Percentiles rank a stretch among this genome's conserved stretches.
These are phyloP conservation scores for Eumacrocentrus americanus DNA, from an alignment of 2,888 invertebrate species.

Conservation along the genomic window DNA sequence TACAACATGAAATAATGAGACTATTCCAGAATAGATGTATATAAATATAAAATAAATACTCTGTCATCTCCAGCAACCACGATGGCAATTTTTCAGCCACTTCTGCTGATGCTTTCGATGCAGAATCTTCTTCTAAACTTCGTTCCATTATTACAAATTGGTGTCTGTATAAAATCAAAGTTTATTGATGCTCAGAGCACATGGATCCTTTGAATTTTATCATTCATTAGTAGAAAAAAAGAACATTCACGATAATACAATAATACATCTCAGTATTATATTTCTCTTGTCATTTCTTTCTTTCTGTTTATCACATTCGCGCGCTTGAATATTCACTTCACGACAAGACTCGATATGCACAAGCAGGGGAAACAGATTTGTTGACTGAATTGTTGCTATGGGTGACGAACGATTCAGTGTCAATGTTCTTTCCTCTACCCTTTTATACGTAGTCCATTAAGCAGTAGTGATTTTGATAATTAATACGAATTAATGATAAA, in stretches of 20 bases:
- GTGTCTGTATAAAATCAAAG: not conserved
- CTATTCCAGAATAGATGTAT: not conserved
- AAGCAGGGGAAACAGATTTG: slow-evolving; percentile 9
- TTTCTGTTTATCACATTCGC: slow-evolving; percentile 14
- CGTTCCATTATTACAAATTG: slow-evolving; percentile 8
- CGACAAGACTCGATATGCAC: not conserved
- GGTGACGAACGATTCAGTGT: not conserved
- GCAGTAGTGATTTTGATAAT: too few species aligned
- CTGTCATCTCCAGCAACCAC: slow-evolving; percentile 48
- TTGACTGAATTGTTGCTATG: slow-evolving; percentile 20
- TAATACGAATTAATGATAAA: too few species aligned
- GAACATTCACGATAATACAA: not conserved
- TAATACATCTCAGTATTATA: not conserved
- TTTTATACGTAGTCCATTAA: too few species aligned
- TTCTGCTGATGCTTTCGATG: slow-evolving; percentile 27
- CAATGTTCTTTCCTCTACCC: too few species aligned
- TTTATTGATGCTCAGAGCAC: not conserved
- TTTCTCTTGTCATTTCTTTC: not conserved
- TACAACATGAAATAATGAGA: not conserved
- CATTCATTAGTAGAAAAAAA: not conserved
- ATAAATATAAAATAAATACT: slow-evolving; percentile 37
- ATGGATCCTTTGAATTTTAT: not conserved
- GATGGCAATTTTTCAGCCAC: slow-evolving; percentile 42
- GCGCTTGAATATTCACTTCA: slow-evolving; percentile 2
- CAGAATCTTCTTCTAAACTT: slow-evolving; percentile 31